These are phyloP conservation scores for Coracopsis vasa DNA, from an alignment of 2,113 vertebrate species.

Conservation along the genomic window DNA sequence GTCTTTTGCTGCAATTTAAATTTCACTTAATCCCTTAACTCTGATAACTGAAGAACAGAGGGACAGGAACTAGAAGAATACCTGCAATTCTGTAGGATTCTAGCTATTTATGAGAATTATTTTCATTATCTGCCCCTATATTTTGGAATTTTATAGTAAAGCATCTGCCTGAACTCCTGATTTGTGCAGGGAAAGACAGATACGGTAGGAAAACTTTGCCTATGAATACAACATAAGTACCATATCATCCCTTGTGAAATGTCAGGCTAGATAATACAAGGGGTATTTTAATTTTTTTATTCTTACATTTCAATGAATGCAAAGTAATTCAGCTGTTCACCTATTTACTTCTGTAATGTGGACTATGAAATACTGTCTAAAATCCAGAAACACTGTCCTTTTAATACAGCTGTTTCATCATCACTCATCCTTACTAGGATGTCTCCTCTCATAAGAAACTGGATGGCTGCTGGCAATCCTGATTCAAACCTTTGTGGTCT, in stretches of 20 bases:
- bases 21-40: not conserved
- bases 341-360: not conserved
- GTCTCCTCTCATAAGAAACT: slow-evolving; percentile 20
- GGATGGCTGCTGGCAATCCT: slow-evolving; percentile 9
- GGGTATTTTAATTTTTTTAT: not conserved
- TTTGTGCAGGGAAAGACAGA: not conserved
- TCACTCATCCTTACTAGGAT: not conserved
- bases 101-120: not conserved
- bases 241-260: not conserved
- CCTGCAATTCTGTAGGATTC: not conserved
- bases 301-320: not conserved
- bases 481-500: not conserved
- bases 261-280: not conserved
- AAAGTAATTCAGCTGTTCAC: not conserved
- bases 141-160: not conserved
- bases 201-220: not conserved
- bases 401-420: not conserved
- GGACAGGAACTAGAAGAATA: not conserved
- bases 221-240: not conserved
- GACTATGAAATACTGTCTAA: not conserved
- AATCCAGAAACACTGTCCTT: not conserved
- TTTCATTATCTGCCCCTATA: not conserved
- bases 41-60: not conserved
- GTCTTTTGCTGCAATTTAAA: not conserved
- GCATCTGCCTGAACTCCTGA: not conserved